Percentiles rank a stretch among this genome's conserved stretches.
Evolutionary conservation across 2,888 invertebrate genomes (phyloP).

Genomic region (Cepaea hortensis): DNA sequence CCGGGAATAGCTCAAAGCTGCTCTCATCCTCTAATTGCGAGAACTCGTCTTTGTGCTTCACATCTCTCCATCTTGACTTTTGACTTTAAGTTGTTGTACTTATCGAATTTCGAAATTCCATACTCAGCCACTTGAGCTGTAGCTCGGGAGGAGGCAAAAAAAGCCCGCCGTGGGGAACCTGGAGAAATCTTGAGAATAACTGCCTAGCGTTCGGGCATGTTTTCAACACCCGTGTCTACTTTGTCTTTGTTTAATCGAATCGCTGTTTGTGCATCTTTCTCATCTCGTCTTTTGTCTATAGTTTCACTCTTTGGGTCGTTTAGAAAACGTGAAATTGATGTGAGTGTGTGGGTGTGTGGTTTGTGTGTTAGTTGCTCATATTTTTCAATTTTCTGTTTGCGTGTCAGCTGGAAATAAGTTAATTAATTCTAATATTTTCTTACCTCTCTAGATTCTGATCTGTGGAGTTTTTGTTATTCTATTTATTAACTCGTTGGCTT

Average conservation of each 20-base stretch:
- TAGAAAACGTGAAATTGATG: background rate
- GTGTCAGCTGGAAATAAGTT: too few species aligned
- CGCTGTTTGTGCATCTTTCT: background rate
- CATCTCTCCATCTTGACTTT: slow-evolving; percentile 34
- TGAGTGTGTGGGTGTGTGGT: background rate
- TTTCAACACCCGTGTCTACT: background rate
- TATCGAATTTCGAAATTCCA: slow-evolving; percentile 29
- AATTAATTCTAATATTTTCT: background rate
- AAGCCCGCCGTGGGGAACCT: background rate
- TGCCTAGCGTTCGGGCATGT: background rate
- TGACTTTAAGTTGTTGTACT: slow-evolving; percentile 25
- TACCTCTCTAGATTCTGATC: background rate
- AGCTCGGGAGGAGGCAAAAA: background rate
- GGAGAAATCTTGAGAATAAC: background rate
- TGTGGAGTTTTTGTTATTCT: background rate
- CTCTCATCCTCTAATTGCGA: background rate
- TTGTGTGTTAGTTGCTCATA: background rate
- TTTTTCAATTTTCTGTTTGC: too few species aligned
- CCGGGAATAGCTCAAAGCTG: slow-evolving; percentile 9
- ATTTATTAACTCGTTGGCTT: background rate
- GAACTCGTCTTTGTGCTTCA: background rate
- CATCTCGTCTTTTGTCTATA: background rate
- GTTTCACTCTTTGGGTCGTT: background rate
- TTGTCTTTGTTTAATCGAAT: background rate
- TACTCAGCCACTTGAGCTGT: background rate